Evolutionary conservation across 2,797 vertebrate species (phyloP), one percentile per base, ranked within the genome.

Genomic region (Gouania willdenowi): DNA sequence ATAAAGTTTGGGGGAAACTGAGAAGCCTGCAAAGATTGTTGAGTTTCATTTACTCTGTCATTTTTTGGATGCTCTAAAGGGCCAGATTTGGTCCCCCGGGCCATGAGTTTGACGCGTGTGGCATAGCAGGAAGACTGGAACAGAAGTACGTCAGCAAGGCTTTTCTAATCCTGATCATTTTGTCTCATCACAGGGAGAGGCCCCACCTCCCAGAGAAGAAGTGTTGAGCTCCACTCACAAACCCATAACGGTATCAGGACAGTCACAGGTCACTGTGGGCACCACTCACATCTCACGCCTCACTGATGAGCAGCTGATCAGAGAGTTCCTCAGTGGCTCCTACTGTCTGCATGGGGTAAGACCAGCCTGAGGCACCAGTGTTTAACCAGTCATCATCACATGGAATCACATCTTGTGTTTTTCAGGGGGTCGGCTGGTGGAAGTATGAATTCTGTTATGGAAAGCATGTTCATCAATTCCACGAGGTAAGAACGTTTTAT

Each of bases 381-480:
- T 14, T 14, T 14, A 3, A 3, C 13, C 14, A n/a, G n/a, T n/a
- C n/a, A n/a, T n/a, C 3, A 14, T 14, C 14, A 3, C 13, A n/a
- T n/a, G n/a, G n/a, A n/a, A n/a, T n/a, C 13, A 40, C 11, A 14
- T 16, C 36, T 2, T 68, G 16, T 59, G 20, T 58, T 14, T 70
- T 68, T 41, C 75, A 98, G 96, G 97, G 97, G 0, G 96, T 99
- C 15, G 97, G 97, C 8, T 99, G 97, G 97, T 99, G 97, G 97
- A 99, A 98, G 65, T 98, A 98, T 0, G 97, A 99, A 73, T 98
- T 98, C 87, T 99, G 97, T 82, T 99, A 99, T 0, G 96, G 95
- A 55, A 97, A 89, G 71, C 91, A 99, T 0, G 95, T 99, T 22
- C 93, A 98, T 73, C 97, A 99, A 46, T 99, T 98, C 70, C 97